Evolutionary conservation across 2,888 invertebrate genomes (phyloP).

Genomic region (Caradrina clavipalpis): DNA sequence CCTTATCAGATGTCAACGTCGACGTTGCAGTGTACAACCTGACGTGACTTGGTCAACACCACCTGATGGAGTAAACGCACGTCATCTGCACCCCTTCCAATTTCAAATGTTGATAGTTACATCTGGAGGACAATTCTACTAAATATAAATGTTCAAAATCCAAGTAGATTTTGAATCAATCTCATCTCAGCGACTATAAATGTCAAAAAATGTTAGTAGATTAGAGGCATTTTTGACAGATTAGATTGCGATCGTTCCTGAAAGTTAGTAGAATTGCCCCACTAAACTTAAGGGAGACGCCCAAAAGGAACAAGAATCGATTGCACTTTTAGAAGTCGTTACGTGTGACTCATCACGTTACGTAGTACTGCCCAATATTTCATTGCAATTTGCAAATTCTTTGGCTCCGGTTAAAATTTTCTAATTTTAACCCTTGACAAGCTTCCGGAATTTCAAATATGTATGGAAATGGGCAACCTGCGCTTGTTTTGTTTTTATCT

Average conservation of each 20-base stretch:
- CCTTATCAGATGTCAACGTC: constrained; percentile 5
- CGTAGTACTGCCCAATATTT: background rate
- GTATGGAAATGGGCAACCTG: background rate
- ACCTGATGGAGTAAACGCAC: constrained; percentile 2
- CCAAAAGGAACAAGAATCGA: background rate
- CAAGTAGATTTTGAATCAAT: no score
- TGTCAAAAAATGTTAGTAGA: no score
- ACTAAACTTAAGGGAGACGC: background rate
- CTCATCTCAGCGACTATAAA: no score
- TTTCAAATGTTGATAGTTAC: constrained; percentile 7
- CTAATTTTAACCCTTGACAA: background rate
- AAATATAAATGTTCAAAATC: no score
- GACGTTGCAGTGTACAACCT: no score
- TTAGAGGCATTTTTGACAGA: no score
- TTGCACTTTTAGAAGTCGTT: constrained; percentile 4
- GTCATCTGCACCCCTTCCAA: constrained; percentile 7
- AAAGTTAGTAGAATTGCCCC: no score
- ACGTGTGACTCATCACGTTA: no score
- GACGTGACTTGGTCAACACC: background rate
- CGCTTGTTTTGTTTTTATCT: background rate
- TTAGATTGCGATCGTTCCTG: no score
- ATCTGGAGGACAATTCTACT: background rate
- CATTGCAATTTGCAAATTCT: background rate
- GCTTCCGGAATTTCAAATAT: constrained; percentile 2
- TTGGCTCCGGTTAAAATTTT: background rate